Evolutionary conservation across 2,888 invertebrate genomes (phyloP).

Genomic region (Megastigmus dorsalis): DNA sequence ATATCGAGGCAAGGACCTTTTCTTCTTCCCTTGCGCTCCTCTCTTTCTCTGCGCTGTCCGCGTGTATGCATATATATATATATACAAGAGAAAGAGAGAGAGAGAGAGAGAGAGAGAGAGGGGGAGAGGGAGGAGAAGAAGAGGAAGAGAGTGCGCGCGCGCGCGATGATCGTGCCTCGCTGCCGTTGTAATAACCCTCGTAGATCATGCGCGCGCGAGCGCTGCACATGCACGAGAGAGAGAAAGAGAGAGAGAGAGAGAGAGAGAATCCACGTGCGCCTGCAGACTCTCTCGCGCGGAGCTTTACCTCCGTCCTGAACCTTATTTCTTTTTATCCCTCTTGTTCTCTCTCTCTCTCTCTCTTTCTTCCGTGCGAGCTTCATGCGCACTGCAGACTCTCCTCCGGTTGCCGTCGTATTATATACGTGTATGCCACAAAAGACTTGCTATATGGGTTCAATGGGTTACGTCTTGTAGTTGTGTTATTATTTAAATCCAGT

Average conservation of each 20-base stretch:
- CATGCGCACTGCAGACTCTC: background rate
- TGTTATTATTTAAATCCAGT: too few species aligned
- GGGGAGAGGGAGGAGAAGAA: background rate
- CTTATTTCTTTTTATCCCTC: background rate
- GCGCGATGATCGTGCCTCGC: constrained; percentile 63
- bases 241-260: constrained; percentile 2
- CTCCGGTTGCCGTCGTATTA: background rate
- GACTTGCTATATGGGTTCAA: too few species aligned
- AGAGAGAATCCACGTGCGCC: constrained; percentile 1
- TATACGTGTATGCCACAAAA: too few species aligned
- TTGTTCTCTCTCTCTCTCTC: background rate
- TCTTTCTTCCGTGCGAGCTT: background rate
- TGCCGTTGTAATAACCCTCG: constrained; percentile 69
- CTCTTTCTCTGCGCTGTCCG: background rate
- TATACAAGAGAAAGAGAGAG: background rate
- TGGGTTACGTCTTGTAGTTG: too few species aligned
- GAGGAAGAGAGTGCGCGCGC: constrained; percentile 50
- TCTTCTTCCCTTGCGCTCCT: background rate
- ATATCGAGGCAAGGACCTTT: constrained; percentile 63
- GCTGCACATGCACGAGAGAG: too few species aligned
- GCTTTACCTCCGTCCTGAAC: background rate
- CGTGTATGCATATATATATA: too few species aligned
- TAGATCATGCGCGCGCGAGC: constrained; percentile 65
- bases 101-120: constrained; percentile 9
- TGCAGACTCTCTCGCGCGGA: too few species aligned